Evolutionary conservation across 2,113 vertebrate species (phyloP).

Genomic region (Corapipo altera): DNA sequence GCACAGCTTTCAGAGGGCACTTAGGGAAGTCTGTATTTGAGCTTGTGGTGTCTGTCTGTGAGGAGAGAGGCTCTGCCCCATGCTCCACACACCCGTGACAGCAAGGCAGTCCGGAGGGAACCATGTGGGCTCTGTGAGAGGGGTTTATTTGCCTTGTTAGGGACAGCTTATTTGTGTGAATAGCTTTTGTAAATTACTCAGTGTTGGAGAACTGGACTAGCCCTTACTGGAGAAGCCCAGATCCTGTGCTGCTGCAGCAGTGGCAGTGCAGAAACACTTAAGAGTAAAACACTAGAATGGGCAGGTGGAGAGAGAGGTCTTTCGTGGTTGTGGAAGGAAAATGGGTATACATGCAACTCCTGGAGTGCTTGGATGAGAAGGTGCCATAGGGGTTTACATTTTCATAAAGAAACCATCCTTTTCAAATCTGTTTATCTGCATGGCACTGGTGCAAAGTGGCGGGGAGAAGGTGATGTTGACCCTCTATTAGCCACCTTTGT

Average conservation of each 20-base stretch:
- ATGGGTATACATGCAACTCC: not conserved
- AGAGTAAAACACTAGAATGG: not conserved
- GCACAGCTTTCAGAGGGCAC: not conserved
- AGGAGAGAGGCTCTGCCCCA: not conserved
- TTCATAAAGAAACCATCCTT: not conserved
- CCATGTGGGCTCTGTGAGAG: rapidly evolving
- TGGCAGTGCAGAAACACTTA: not conserved
- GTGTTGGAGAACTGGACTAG: not conserved
- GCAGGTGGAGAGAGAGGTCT: not conserved
- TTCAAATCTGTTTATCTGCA: not conserved
- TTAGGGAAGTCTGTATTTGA: not conserved
- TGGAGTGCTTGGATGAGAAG: not conserved
- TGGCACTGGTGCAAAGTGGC: not conserved
- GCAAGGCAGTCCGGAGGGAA: not conserved
- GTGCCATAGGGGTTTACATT: not conserved
- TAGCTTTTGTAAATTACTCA: not conserved
- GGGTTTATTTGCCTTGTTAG: rapidly evolving
- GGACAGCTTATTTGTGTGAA: not conserved
- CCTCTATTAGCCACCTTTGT: not conserved
- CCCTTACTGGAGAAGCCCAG: not conserved
- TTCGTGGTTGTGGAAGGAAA: not conserved
- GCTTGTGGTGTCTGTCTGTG: rapidly evolving
- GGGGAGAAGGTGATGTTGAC: not conserved
- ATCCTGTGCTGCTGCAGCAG: not conserved
- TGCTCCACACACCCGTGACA: not conserved